Evolutionary conservation across 2,888 invertebrate genomes (phyloP), one percentile per base, ranked within the genome.

Genomic region (Papilio gigon): DNA sequence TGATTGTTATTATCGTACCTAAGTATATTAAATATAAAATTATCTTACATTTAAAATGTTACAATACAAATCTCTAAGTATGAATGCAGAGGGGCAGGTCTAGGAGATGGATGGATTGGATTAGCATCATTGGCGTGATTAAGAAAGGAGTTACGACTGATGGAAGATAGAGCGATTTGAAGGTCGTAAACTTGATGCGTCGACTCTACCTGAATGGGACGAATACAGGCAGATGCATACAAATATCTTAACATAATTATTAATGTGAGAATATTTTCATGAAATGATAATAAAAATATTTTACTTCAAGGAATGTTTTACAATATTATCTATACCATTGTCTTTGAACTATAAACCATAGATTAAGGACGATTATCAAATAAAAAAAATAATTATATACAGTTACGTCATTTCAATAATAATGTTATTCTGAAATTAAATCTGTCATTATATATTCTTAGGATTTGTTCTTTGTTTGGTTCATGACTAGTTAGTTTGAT

Each of bases 401-500:
- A 1, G 14, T 27, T 27, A 8, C 14, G 4, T 25, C 2, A 6
- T 53, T 53, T 5, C 27, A 53, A 53, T 2, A 27, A 27, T 14
- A 1, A 14, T 1, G 30, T 9, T 30, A 30, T 30, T n/a, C 8
- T 1, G 17, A n/a, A 30, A n/a, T 1, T 4, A 30, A 25, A 14
- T 50, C 0, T 22, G 9, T 1, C 0, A 14, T 14, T 20, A 8
- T 5, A 27, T n/a, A 5, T 53, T 50, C 27, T 50, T 53, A 27
- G 27, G 6, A 14, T 53, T 8, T 30, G 6, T 27, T 42, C 27
- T 25, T 58, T 50, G 64, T 42, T 68, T 44, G 20, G 35, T 44
- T 47, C 14, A 59, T 59, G 65, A 69, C 68, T 65, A 69, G 68
- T 14, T 30, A 22, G 22, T 22, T 27, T 14, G n/a, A 62, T 30